Evolutionary conservation across 1,140 invertebrate species (phyloP).

Genomic region (Eufriesea mexicana): DNA sequence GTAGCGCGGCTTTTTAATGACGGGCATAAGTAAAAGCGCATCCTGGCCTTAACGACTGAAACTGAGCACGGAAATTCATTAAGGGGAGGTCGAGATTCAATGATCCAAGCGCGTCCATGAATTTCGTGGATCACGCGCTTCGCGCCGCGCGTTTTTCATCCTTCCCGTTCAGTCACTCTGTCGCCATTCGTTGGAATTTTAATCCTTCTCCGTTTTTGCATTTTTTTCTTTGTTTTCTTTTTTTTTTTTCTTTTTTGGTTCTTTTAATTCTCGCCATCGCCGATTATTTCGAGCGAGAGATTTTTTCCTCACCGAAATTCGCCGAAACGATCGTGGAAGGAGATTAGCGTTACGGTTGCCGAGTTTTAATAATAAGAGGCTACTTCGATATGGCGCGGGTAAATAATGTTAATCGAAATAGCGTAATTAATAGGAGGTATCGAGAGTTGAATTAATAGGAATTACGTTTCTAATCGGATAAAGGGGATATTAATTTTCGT

Average conservation of each 20-base stretch:
- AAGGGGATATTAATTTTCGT: too few relatives aligned
- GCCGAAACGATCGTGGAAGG: too few relatives aligned
- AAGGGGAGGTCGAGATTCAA: constrained; percentile 33
- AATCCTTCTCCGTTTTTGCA: not conserved
- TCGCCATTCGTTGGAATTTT: not conserved
- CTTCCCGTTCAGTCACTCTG: not conserved
- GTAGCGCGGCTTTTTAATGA: constrained; percentile 58
- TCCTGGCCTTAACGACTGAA: constrained; percentile 60
- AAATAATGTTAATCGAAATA: too few relatives aligned
- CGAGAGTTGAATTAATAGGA: too few relatives aligned
- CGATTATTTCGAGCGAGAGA: not conserved
- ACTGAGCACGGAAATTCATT: constrained; percentile 56
- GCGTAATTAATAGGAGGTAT: too few relatives aligned
- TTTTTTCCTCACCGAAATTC: too few relatives aligned
- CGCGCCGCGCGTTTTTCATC: not conserved
- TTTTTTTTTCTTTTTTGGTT: not conserved
- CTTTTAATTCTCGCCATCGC: not conserved
- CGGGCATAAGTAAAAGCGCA: constrained; percentile 59
- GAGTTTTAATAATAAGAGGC: too few relatives aligned
- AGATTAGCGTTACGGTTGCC: too few relatives aligned
- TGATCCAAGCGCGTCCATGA: constrained; percentile 28
- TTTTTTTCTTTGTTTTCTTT: not conserved
- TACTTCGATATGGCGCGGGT: too few relatives aligned
- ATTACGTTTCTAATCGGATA: too few relatives aligned
- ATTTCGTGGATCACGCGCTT: constrained; percentile 1